Conservation (phyloP, 1,140 invertebrate species). For the Tetragonula clypearis region DNA sequence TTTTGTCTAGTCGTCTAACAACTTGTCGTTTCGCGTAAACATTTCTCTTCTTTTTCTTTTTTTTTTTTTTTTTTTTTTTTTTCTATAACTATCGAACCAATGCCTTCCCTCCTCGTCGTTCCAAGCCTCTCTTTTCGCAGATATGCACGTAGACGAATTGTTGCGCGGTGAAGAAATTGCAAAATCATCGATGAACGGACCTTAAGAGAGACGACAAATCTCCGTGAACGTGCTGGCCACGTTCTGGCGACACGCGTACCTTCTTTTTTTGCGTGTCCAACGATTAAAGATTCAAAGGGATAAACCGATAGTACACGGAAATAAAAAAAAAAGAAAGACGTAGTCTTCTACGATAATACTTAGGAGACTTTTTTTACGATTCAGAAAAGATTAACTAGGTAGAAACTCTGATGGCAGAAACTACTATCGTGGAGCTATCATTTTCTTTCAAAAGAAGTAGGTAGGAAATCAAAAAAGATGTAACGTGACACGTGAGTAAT, state of each 20-base stretch:
- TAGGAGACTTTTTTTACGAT: conserved; percentile 2
- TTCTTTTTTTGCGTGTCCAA: conserved; percentile 22
- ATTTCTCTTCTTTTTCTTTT: background rate
- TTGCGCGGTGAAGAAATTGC: conserved; percentile 11
- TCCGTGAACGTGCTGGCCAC: conserved; percentile 44
- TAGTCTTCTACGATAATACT: background rate
- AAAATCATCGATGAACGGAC: conserved; percentile 41
- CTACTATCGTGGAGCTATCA: background rate
- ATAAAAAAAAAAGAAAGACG: background rate
- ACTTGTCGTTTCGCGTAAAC: background rate
- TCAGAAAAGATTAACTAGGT: background rate
- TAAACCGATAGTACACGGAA: background rate
- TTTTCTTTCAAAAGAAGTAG: conserved; percentile 23
- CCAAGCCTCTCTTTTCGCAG: conserved; percentile 9
- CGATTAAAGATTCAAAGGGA: background rate
- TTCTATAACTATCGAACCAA: background rate
- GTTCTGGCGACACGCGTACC: background rate
- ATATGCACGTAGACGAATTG: background rate
- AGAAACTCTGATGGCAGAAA: background rate
- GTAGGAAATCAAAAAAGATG: conserved; percentile 26
- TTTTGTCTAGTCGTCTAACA: background rate
- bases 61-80: background rate
- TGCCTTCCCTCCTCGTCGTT: background rate
- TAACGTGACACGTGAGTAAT: conserved; percentile 18
- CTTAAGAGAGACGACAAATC: conserved; percentile 18